Percentiles rank a stretch among this genome's conserved stretches.
phyloP scores from a whole-genome alignment of 2,113 vertebrate genomes.

The Parotia lawesii region DNA sequence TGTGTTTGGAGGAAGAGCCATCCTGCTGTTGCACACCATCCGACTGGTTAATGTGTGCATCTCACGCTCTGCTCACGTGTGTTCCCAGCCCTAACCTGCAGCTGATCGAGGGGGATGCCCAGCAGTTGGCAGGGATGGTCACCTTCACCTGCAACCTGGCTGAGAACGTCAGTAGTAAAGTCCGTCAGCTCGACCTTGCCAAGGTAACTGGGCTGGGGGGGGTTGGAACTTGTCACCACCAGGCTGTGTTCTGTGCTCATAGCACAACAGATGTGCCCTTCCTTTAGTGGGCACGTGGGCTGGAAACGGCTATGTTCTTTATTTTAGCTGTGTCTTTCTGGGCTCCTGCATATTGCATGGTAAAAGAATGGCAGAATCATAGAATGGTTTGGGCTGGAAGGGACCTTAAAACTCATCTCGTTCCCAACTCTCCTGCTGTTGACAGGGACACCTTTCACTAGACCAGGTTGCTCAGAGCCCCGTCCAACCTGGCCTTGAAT shows the following conservation, averaged over 20 bases:
- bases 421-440: background rate
- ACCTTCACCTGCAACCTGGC: constrained; percentile 95
- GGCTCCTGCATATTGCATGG: background rate
- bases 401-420: background rate
- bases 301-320: background rate
- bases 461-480: background rate
- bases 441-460: background rate
- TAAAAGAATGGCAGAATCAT: background rate
- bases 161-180: constrained; percentile 96
- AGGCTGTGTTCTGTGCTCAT: background rate
- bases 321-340: background rate
- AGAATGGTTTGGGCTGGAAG: background rate
- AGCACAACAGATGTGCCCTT: background rate
- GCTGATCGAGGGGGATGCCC: constrained; percentile 93
- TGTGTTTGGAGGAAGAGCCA: background rate
- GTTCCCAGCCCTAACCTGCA: constrained; percentile 87
- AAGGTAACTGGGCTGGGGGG: constrained; percentile 74
- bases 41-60: fast-evolving
- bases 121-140: constrained; percentile 94
- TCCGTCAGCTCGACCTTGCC: constrained; percentile 93
- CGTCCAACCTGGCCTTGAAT: background rate
- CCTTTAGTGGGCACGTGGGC: background rate
- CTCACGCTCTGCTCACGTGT: background rate
- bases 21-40: background rate
- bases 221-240: background rate